A percentile compares a stretch with the other conserved stretches of the same genome.
phyloP scores from a whole-genome alignment of 2,113 vertebrate genomes.

The Conger conger region DNA sequence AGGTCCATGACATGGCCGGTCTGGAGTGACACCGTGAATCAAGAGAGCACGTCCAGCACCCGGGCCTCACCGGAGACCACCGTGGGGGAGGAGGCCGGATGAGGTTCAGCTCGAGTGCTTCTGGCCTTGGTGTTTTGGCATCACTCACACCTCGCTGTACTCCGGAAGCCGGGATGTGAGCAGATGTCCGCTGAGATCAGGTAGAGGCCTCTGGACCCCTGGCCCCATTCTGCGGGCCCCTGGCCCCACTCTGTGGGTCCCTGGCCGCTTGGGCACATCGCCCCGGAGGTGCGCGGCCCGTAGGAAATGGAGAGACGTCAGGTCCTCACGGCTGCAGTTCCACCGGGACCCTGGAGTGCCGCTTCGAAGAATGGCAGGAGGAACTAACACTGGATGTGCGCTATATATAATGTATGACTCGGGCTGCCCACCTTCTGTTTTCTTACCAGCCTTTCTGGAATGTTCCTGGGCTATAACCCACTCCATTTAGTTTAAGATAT shows the following conservation, averaged over 20 bases:
- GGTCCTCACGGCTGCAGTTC: neutral
- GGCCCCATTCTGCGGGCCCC: neutral
- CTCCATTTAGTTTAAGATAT: neutral
- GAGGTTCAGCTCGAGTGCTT: neutral
- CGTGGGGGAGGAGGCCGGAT: neutral
- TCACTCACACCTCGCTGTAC: conserved; percentile 6
- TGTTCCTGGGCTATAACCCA: neutral
- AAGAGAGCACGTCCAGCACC: neutral
- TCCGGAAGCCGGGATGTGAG: conserved; percentile 24
- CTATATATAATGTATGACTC: neutral
- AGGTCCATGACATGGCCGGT: neutral
- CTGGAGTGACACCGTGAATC: neutral
- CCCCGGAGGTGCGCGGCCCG: neutral
- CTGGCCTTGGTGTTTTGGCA: too few relatives aligned
- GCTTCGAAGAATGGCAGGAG: neutral
- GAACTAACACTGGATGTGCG: neutral
- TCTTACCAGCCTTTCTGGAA: neutral
- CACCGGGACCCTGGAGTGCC: neutral
- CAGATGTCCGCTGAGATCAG: conserved; percentile 42
- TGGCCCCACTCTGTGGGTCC: neutral
- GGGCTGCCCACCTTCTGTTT: neutral
- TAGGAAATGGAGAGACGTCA: neutral
- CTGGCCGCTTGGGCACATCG: neutral
- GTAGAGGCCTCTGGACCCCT: conserved; percentile 32
- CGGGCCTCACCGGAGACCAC: neutral